These are phyloP conservation scores for Maccullochella peelii DNA, from an alignment of 2,113 vertebrate species.

Conservation along the genomic window DNA sequence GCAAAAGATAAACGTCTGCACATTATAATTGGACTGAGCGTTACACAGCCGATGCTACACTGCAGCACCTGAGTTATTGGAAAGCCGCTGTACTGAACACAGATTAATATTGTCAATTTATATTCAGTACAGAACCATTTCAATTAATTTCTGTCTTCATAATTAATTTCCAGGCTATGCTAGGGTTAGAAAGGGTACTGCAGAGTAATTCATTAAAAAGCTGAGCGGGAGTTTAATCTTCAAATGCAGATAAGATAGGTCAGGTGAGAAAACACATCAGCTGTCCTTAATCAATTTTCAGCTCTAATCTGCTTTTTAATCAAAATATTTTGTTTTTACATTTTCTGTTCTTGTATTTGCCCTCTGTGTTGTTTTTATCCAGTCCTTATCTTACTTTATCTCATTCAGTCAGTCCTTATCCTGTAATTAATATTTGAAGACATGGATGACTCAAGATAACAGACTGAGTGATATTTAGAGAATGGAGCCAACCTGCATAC, in stretches of 20 bases:
- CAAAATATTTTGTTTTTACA: neutral
- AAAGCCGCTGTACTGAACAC: no score
- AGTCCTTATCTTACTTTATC: neutral
- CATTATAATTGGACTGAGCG: no score
- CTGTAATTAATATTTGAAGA: conserved; percentile 2
- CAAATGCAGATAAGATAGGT: neutral
- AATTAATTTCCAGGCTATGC: neutral
- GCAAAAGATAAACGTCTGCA: no score
- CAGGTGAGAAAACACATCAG: neutral
- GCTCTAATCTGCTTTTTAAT: neutral
- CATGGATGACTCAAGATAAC: neutral
- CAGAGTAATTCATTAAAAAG: neutral
- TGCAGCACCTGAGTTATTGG: no score
- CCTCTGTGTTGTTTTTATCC: neutral
- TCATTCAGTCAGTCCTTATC: neutral
- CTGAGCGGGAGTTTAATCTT: neutral
- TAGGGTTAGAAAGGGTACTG: neutral
- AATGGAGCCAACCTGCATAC: no score
- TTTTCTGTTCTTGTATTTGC: neutral
- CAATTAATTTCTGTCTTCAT: neutral
- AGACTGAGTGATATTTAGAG: neutral
- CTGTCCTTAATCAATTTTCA: neutral
- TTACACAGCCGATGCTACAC: no score
- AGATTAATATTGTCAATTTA: no score
- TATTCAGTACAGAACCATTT: neutral